Evolutionary conservation across 2,888 invertebrate genomes (phyloP).

Genomic region (Loripinus fragilis): DNA sequence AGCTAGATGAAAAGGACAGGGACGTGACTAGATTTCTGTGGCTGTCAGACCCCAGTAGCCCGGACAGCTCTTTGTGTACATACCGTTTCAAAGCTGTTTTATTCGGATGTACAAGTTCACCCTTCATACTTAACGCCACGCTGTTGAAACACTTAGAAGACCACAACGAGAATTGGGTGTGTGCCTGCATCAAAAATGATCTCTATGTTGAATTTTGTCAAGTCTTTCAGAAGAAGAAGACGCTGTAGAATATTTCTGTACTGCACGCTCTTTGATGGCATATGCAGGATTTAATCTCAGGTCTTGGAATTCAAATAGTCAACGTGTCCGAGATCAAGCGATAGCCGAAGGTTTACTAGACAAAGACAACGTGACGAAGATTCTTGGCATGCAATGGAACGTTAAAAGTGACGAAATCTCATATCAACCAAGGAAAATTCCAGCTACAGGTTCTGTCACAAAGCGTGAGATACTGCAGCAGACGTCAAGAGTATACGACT

Average conservation of each 20-base stretch:
- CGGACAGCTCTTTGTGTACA: conserved; percentile 17
- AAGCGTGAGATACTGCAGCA: neutral
- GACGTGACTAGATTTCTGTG: conserved; percentile 51
- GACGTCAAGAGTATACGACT: conserved; percentile 23
- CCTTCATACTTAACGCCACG: conserved; percentile 43
- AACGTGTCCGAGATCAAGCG: neutral
- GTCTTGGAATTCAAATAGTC: neutral
- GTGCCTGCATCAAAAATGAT: neutral
- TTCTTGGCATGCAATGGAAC: conserved; percentile 45
- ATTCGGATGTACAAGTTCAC: conserved; percentile 32
- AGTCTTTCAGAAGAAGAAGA: conserved; percentile 10
- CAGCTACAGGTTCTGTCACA: neutral
- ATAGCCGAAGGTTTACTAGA: conserved; percentile 14
- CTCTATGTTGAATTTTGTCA: conserved; percentile 49
- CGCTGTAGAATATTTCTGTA: neutral
- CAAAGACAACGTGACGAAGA: conserved; percentile 8
- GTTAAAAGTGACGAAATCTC: conserved; percentile 30
- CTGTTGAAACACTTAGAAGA: conserved; percentile 44
- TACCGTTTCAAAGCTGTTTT: conserved; percentile 46
- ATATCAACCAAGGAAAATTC: neutral
- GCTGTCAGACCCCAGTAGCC: conserved; percentile 33
- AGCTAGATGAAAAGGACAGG: conserved; percentile 23
- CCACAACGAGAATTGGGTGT: too few relatives aligned
- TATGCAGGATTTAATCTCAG: conserved; percentile 2
- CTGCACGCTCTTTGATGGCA: neutral